A percentile compares a stretch with the other conserved stretches of the same genome.
Evolutionary conservation across 2,797 vertebrate genomes (phyloP).

Genomic region (Lutjanus campechanus): DNA sequence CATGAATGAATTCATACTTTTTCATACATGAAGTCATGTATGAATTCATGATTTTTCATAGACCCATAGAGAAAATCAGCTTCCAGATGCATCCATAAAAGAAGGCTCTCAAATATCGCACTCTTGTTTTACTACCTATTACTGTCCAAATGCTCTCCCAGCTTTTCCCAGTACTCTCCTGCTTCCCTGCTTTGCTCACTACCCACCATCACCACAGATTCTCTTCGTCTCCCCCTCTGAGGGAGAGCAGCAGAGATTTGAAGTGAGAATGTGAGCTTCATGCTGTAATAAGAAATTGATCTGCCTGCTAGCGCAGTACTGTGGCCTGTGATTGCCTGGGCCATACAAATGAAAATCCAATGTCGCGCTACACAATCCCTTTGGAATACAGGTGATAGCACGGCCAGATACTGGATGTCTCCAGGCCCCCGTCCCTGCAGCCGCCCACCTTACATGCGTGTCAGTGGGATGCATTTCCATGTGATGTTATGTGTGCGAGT

Average conservation of each 20-base stretch:
- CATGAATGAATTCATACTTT: too few relatives aligned
- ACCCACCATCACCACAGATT: conserved; percentile 19
- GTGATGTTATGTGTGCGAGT: conserved; percentile 25
- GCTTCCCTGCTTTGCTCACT: conserved; percentile 9
- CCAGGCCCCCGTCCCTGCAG: conserved; percentile 18
- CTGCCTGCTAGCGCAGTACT: conserved; percentile 75
- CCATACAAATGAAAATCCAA: conserved; percentile 86
- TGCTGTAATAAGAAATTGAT: conserved; percentile 87
- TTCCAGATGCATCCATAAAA: conserved; percentile 23
- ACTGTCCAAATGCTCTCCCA: conserved; percentile 11
- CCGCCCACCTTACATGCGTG: conserved; percentile 32
- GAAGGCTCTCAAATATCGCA: conserved; percentile 7
- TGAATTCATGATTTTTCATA: too few relatives aligned
- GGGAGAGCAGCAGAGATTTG: conserved; percentile 55
- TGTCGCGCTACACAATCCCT: conserved; percentile 71
- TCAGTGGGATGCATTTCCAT: conserved; percentile 42
- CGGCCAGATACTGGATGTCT: conserved; percentile 60
- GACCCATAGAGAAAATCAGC: conserved; percentile 1
- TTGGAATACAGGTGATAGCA: conserved; percentile 76
- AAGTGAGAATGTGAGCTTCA: conserved; percentile 79
- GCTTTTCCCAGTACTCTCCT: not conserved
- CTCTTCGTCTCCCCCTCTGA: conserved; percentile 36
- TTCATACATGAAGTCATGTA: too few relatives aligned
- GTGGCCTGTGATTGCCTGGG: conserved; percentile 80
- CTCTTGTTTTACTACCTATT: conserved; percentile 29